Evolutionary conservation across 2,113 vertebrate genomes (phyloP).

Genomic region (Rhineura floridana): DNA sequence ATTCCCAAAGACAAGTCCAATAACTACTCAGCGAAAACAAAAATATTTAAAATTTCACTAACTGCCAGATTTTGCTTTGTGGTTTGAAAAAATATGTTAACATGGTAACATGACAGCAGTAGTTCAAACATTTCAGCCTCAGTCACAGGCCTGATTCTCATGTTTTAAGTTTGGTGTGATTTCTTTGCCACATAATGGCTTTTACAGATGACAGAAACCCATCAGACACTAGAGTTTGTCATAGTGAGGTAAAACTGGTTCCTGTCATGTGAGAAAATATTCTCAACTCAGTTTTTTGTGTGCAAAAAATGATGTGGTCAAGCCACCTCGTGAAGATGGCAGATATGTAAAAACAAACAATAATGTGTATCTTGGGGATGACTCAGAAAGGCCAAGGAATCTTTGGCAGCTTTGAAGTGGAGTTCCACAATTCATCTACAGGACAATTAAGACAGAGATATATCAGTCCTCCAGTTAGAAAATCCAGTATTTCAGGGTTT

Average conservation of each 20-base stretch:
- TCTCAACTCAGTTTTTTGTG: neutral
- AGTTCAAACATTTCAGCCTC: conserved; percentile 32
- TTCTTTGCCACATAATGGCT: neutral
- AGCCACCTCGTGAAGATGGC: neutral
- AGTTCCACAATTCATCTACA: conserved; percentile 49
- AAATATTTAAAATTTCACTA: conserved; percentile 60
- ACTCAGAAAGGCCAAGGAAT: neutral
- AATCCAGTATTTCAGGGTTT: neutral
- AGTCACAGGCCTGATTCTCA: neutral
- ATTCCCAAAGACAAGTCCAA: conserved; percentile 59
- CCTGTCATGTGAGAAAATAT: neutral
- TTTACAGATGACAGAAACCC: neutral
- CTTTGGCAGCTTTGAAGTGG: conserved; percentile 34
- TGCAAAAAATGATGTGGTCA: neutral
- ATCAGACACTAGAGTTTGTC: neutral
- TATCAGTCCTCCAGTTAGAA: neutral
- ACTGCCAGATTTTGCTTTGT: conserved; percentile 45
- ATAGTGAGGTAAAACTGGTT: neutral
- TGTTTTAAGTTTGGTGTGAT: neutral
- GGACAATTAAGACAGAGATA: neutral
- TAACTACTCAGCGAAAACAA: conserved; percentile 57
- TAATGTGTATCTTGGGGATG: neutral
- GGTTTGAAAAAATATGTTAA: conserved; percentile 53
- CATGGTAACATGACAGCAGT: conserved; percentile 58
- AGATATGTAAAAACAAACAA: neutral